Evolutionary conservation across 1,140 invertebrate genomes (phyloP).

Genomic region (Aphelinus atriplicis): DNA sequence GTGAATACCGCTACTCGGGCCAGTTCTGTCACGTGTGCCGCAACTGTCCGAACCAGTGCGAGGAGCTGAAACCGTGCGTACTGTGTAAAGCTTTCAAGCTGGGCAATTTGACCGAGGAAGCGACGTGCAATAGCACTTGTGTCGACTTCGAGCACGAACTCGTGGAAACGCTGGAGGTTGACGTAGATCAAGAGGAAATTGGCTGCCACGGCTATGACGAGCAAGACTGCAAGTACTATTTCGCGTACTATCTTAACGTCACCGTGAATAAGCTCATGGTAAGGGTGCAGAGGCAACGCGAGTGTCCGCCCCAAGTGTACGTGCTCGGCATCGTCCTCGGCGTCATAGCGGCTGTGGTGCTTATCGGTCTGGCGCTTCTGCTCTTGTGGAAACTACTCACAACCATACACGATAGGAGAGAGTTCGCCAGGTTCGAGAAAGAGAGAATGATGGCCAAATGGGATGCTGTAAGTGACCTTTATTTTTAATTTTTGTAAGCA

Average conservation of each 20-base stretch:
- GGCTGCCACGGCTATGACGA: conserved; percentile 84
- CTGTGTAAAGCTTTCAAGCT: conserved; percentile 89
- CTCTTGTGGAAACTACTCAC: conserved; percentile 97
- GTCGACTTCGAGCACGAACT: conserved; percentile 67
- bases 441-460: conserved; percentile 95
- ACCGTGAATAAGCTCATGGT: conserved; percentile 67
- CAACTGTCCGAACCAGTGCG: conserved; percentile 87
- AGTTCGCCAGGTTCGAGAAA: conserved; percentile 97
- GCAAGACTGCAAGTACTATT: conserved; percentile 84
- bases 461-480: conserved; percentile 80
- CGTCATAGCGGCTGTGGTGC: conserved; percentile 89
- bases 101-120: conserved; percentile 76
- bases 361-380: conserved; percentile 87
- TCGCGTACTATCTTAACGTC: conserved; percentile 83
- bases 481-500: neutral
- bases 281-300: conserved; percentile 78
- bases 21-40: conserved; percentile 94
- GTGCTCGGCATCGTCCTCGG: conserved; percentile 89
- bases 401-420: conserved; percentile 93
- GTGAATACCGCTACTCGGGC: conserved; percentile 79
- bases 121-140: conserved; percentile 69
- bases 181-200: conserved; percentile 79
- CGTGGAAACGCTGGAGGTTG: conserved; percentile 71
- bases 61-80: conserved; percentile 90
- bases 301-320: conserved; percentile 82